phyloP scores from a whole-genome alignment of 37 sponge, comb jelly and placozoan genomes.

The Crambe crambe region DNA sequence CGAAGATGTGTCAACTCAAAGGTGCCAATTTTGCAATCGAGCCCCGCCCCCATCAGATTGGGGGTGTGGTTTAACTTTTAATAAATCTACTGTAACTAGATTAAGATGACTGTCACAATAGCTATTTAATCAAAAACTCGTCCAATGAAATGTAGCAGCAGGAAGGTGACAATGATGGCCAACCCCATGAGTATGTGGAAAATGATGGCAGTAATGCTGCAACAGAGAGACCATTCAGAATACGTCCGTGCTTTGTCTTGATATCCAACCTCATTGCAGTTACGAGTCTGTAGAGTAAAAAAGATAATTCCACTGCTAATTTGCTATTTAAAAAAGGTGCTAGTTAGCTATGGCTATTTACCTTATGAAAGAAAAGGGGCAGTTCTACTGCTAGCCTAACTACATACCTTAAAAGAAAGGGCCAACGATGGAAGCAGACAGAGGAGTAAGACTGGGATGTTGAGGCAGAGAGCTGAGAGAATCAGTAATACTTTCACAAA shows the following conservation, averaged over 20 bases:
- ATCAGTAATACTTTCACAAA: conserved; percentile 26
- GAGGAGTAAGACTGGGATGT: conserved; percentile 6
- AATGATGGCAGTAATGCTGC: conserved; percentile 4
- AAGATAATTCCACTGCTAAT: no score
- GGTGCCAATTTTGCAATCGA: not conserved
- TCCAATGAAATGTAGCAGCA: conserved; percentile 20
- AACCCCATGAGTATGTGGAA: conserved; percentile 21
- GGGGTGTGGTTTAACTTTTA: not conserved
- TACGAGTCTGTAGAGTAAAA: not conserved
- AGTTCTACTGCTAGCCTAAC: not conserved
- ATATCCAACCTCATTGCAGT: not conserved
- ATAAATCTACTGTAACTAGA: not conserved
- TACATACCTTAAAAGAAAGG: conserved; percentile 18
- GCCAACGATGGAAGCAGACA: conserved; percentile 30
- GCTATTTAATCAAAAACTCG: not conserved
- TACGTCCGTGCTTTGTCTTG: conserved; percentile 15
- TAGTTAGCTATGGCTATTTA: not conserved
- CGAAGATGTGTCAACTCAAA: not conserved
- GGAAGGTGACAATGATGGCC: not conserved
- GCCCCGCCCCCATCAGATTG: not conserved
- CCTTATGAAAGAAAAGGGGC: not conserved
- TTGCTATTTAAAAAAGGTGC: no score
- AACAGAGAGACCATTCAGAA: conserved; percentile 24
- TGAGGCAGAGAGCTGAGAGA: conserved; percentile 10
- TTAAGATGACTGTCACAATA: not conserved